A percentile compares a stretch with the other conserved stretches of the same genome.
Conservation (phyloP, 2,888 invertebrate genomes). For the Drosophila dives region DNA sequence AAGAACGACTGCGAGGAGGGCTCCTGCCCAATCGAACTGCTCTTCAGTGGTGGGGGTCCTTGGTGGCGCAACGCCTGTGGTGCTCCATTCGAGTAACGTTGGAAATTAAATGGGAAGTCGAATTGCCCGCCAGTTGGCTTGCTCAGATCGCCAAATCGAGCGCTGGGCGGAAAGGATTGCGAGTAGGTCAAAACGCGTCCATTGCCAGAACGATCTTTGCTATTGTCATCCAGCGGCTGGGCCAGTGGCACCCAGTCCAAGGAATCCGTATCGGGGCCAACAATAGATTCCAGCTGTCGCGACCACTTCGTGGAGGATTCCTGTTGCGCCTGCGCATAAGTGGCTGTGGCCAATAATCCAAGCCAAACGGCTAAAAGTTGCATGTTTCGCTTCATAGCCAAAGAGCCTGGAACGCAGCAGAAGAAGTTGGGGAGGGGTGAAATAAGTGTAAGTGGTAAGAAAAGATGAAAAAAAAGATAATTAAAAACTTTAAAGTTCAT, state of each 20-base stretch:
- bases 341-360: constrained; percentile 62
- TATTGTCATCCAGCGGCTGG: constrained; percentile 78
- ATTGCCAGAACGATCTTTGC: constrained; percentile 82
- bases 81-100: constrained; percentile 70
- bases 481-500: too few relatives aligned
- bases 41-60: constrained; percentile 53
- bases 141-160: constrained; percentile 78
- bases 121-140: constrained; percentile 65
- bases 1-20: constrained; percentile 85
- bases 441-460: neutral
- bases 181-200: constrained; percentile 84
- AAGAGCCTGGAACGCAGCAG: constrained; percentile 65
- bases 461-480: neutral
- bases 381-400: constrained; percentile 77
- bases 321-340: constrained; percentile 53
- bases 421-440: too few relatives aligned
- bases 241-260: constrained; percentile 87
- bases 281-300: constrained; percentile 81
- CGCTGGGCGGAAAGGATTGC: constrained; percentile 80
- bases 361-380: constrained; percentile 68
- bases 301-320: constrained; percentile 83
- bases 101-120: constrained; percentile 83
- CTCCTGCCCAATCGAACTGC: constrained; percentile 65
- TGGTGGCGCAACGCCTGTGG: constrained; percentile 71
- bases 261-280: constrained; percentile 70